Percentiles rank a stretch among this genome's conserved stretches.
phyloP scores from a whole-genome alignment of 2,888 invertebrate genomes.

The Ligdia adustata region DNA sequence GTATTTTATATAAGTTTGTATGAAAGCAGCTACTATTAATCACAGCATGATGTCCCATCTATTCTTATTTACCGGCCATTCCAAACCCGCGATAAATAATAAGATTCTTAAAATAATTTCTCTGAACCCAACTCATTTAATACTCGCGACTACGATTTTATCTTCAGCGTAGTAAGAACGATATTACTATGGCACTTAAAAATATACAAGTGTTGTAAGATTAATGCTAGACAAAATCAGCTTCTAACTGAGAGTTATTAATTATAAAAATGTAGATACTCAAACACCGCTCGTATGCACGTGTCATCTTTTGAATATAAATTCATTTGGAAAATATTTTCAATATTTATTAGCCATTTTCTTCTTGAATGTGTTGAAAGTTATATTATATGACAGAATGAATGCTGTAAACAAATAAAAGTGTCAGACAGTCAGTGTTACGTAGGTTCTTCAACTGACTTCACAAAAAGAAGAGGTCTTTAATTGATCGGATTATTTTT shows the following conservation, averaged over 20 bases:
- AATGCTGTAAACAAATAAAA: conserved; percentile 13
- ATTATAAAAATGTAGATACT: conserved; percentile 48
- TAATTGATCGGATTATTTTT: too few species aligned
- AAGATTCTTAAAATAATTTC: conserved; percentile 65
- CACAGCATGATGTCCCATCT: conserved; percentile 73
- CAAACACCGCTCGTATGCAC: conserved; percentile 27
- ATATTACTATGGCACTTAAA: conserved; percentile 29
- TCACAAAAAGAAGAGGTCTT: too few species aligned
- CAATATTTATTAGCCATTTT: conserved; percentile 42
- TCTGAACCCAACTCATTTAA: conserved; percentile 46
- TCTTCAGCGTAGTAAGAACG: conserved; percentile 33
- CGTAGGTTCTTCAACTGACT: too few species aligned
- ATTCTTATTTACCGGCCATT: conserved; percentile 64
- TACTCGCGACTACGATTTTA: conserved; percentile 38
- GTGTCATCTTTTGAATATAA: conserved; percentile 48
- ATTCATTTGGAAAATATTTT: conserved; percentile 37
- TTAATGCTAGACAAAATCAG: conserved; percentile 50
- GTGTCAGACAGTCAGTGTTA: too few species aligned
- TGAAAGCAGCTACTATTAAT: conserved; percentile 65
- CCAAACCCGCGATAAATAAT: conserved; percentile 63
- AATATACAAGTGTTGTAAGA: conserved; percentile 36
- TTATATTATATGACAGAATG: too few species aligned
- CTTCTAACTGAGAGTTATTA: conserved; percentile 53
- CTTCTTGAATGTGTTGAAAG: conserved; percentile 24
- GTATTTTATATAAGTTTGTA: conserved; percentile 62